A percentile compares a stretch with the other conserved stretches of the same genome.
Evolutionary conservation across 2,888 invertebrate species (phyloP).

Genomic region (Cheilosia vernalis): DNA sequence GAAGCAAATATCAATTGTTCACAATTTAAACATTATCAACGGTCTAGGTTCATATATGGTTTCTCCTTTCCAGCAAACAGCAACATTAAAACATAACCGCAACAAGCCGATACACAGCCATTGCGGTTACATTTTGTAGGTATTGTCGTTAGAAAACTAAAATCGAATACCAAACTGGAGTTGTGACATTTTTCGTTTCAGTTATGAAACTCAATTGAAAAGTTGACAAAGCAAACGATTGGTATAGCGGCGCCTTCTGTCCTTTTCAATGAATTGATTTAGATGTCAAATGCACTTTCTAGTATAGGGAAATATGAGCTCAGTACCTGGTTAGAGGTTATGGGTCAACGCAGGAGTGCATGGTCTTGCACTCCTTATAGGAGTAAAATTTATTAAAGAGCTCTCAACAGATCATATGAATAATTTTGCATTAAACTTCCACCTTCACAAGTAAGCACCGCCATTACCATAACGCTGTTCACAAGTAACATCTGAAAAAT

Average conservation of each 20-base stretch:
- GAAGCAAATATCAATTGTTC: too few relatives aligned
- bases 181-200: background rate
- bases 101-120: background rate
- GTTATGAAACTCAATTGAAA: conserved; percentile 23
- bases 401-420: background rate
- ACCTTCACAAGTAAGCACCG: background rate
- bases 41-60: conserved; percentile 13
- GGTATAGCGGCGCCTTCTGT: background rate
- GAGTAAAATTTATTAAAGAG: background rate
- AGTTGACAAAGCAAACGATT: conserved; percentile 24
- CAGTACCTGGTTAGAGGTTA: too few relatives aligned
- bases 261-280: background rate
- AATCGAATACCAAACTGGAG: conserved; percentile 10
- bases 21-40: background rate
- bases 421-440: background rate
- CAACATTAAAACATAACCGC: conserved; percentile 25
- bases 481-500: conserved; percentile 20
- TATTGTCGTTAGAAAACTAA: conserved; percentile 18
- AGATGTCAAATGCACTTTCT: too few relatives aligned
- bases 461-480: background rate
- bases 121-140: conserved; percentile 12
- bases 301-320: too few relatives aligned
- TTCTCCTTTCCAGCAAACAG: conserved; percentile 10
- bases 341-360: too few relatives aligned
- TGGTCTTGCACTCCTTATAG: background rate